phyloP scores from a whole-genome alignment of 2,888 invertebrate genomes.

The Pyrgus malvae region DNA sequence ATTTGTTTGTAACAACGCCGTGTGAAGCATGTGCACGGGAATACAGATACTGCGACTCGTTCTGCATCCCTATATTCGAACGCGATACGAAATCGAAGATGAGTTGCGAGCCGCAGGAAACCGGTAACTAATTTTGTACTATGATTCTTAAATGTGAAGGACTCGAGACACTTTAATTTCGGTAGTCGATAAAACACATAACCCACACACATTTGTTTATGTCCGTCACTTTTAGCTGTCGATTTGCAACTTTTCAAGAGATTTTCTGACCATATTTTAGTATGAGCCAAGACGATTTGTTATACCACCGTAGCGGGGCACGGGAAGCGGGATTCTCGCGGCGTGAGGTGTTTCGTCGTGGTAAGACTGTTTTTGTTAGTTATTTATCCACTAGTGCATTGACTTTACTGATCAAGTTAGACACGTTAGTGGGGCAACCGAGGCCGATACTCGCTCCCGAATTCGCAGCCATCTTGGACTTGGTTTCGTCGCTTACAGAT shows the following conservation, averaged over 20 bases:
- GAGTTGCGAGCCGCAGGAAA: constrained; percentile 27
- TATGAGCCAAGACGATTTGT: constrained; percentile 21
- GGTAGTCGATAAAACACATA: not conserved
- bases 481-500: not conserved
- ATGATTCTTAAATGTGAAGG: not conserved
- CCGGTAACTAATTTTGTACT: constrained; percentile 4
- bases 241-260: constrained; percentile 17
- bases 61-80: constrained; percentile 65
- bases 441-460: not conserved
- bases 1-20: not conserved
- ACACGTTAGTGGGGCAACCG: not conserved
- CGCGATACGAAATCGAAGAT: constrained; percentile 53
- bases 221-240: constrained; percentile 12
- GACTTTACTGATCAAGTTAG: not conserved
- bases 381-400: not conserved
- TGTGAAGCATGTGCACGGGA: not conserved
- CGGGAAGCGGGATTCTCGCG: constrained; percentile 5
- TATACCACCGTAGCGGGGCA: constrained; percentile 2
- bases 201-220: not conserved
- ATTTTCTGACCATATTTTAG: constrained; percentile 27
- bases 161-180: not conserved
- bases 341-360: constrained; percentile 1
- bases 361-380: constrained; percentile 15
- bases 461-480: not conserved
- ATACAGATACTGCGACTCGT: constrained; percentile 27